Evolutionary conservation across 2,797 vertebrate genomes (phyloP), one percentile per base, ranked within the genome.

Genomic region (Brachyalestes nurse): DNA sequence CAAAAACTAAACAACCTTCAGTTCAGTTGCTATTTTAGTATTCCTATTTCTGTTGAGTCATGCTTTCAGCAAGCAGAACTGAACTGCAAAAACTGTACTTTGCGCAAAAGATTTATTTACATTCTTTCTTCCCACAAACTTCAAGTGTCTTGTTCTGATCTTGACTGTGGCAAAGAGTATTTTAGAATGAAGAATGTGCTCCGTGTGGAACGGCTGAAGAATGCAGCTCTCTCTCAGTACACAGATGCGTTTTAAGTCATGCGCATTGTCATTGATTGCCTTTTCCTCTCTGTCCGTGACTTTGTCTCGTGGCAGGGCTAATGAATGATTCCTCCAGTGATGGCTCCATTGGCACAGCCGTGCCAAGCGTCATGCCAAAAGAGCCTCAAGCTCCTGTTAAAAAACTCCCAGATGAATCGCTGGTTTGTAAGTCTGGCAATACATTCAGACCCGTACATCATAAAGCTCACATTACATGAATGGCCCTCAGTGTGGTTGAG

Each of bases 221-320:
- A 19, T 19, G 57, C 38, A 40, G 28, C 42, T 75, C 62, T 77
- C 75, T 13, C 55, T 79, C 47, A 72, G 34, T 13, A n/a, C 72
- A 58, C 28, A 8, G 34, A 45, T 25, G 25, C 66, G 72, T 60
- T 21, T 16, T 70, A 28, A 17, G 5, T 16, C 74, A 34, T 62
- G 53, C 81, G 38, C 70, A 76, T 51, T 49, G 64, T 23, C 75
- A 25, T 17, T 17, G 57, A 60, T 40, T 34, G 76, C 65, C 62
- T 40, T 10, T 42, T 78, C 34, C 79, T 75, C 67, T 72, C 83
- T 83, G 77, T 83, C 77, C 67, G 69, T 75, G 81, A 83, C 89
- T 87, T 81, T 53, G 57, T 55, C 45, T 57, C 45, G 21, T 47
- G 61, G 77, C 73, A 40, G 73, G 75, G 40, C 55, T 75, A 71